Percentiles rank a stretch among this genome's conserved stretches.
Conservation (phyloP, 2,113 vertebrate genomes). For the Rhagologus leucostigma region DNA sequence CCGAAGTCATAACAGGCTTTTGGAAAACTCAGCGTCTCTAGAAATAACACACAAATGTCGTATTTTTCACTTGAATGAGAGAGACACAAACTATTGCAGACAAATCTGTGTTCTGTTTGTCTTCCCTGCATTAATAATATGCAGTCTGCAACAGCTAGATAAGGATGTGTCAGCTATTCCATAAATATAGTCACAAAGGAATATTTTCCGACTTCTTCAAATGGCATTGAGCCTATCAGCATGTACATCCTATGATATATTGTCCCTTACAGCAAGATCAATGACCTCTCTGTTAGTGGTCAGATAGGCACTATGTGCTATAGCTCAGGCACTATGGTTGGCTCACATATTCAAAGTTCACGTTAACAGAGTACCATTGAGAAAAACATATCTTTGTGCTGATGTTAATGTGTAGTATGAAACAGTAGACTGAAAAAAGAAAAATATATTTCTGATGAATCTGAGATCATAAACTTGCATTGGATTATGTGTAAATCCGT, state of each 20-base stretch:
- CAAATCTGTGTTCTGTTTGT: neutral
- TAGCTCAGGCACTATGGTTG: neutral
- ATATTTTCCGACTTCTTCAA: neutral
- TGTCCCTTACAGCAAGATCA: constrained; percentile 52
- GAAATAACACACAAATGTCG: neutral
- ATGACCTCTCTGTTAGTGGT: constrained; percentile 13
- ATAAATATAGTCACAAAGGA: constrained; percentile 37
- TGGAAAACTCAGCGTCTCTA: neutral
- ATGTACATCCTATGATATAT: constrained; percentile 30
- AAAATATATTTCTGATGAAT: neutral
- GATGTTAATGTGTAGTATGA: neutral
- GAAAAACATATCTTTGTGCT: neutral
- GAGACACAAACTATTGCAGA: neutral
- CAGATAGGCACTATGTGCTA: neutral
- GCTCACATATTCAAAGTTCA: neutral
- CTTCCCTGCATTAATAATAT: neutral
- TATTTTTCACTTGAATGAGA: neutral
- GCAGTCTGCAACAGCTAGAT: constrained; percentile 50
- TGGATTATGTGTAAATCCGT: neutral
- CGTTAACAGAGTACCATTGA: neutral
- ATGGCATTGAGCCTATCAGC: constrained; percentile 37
- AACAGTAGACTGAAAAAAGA: neutral
- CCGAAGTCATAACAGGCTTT: neutral
- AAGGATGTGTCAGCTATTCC: constrained; percentile 26
- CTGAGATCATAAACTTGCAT: neutral